Conservation (phyloP, 2,113 vertebrate species). For the Epinephelus fuscoguttatus region DNA sequence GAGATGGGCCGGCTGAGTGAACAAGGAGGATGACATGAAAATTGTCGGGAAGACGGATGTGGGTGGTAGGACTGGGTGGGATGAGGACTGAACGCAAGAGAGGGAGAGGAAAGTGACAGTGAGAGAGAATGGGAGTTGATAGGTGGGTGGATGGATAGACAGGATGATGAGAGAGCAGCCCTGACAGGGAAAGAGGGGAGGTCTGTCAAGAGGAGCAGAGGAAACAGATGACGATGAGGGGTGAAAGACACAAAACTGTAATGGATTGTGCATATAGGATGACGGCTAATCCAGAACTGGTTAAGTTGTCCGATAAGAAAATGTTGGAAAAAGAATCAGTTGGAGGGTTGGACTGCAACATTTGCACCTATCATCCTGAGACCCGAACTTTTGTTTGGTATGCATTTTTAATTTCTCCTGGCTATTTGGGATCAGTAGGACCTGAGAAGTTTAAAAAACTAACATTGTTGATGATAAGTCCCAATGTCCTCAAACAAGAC, state of each 20-base stretch:
- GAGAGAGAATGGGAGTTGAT: slow-evolving; percentile 45
- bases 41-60: slow-evolving; percentile 54
- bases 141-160: slow-evolving; percentile 48
- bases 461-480: no score
- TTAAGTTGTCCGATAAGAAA: neutral
- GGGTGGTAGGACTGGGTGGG: slow-evolving; percentile 34
- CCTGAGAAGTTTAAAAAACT: no score
- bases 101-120: slow-evolving; percentile 38
- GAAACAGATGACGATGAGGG: neutral
- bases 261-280: neutral
- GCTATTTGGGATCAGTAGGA: no score
- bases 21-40: slow-evolving; percentile 47
- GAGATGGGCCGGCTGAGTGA: slow-evolving; percentile 1
- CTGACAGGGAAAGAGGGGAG: slow-evolving; percentile 13
- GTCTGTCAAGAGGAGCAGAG: slow-evolving; percentile 21
- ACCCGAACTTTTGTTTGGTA: no score
- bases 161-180: slow-evolving; percentile 47
- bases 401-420: no score
- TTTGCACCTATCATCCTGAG: no score
- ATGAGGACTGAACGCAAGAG: slow-evolving; percentile 35
- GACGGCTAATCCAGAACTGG: neutral
- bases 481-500: no score
- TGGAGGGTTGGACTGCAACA: neutral
- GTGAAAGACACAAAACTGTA: slow-evolving; percentile 7
- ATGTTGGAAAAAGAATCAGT: neutral